A percentile compares a stretch with the other conserved stretches of the same genome.
Conservation (phyloP, 2,797 vertebrate species). For the Neomorphus geoffroyi region DNA sequence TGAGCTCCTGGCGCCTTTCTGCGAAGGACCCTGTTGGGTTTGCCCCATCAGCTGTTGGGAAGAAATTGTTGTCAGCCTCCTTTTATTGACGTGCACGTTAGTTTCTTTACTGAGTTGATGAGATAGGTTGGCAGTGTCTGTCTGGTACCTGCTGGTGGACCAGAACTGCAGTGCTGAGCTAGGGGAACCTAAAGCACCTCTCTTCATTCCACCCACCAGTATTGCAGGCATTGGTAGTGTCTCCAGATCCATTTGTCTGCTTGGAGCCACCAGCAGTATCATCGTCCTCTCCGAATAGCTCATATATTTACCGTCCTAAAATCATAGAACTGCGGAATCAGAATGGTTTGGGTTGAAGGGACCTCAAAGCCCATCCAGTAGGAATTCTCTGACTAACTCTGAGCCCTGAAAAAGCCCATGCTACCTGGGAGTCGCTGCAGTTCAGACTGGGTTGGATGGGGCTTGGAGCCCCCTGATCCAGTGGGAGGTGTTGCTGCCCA, state of each 20-base stretch:
- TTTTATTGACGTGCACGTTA: not conserved
- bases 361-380: not conserved
- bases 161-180: not conserved
- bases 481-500: too few species aligned
- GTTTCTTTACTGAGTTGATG: not conserved
- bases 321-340: not conserved
- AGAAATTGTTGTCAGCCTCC: not conserved
- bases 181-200: not conserved
- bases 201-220: too few species aligned
- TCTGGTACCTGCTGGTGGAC: not conserved
- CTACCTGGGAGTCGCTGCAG: not conserved
- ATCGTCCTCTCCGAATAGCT: not conserved
- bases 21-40: accelerated
- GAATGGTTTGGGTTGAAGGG: too few species aligned
- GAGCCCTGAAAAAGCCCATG: not conserved
- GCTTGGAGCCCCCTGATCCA: too few species aligned
- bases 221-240: not conserved
- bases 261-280: not conserved
- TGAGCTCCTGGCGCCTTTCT: not conserved
- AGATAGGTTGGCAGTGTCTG: not conserved
- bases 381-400: not conserved
- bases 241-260: not conserved
- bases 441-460: not conserved
- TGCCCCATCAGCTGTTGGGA: not conserved
- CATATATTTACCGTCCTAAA: not conserved